Conservation (phyloP, 2,888 invertebrate species). For the Dasysyrphus tricinctus region DNA sequence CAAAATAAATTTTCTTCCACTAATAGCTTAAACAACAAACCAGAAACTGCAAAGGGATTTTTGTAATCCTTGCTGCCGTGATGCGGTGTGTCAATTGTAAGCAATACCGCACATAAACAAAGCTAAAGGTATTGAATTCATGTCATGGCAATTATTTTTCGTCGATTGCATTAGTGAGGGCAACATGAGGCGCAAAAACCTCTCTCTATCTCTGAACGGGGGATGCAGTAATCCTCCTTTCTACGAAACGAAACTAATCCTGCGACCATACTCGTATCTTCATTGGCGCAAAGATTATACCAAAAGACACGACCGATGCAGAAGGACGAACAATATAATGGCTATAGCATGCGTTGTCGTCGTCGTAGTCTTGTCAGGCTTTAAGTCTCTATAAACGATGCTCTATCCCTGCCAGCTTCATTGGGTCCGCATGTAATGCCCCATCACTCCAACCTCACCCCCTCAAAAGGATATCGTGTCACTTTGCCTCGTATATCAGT, state of each 20-base stretch:
- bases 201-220: not conserved
- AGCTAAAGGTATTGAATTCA: slow-evolving; percentile 60
- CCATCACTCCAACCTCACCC: slow-evolving; percentile 14
- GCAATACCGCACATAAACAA: slow-evolving; percentile 16
- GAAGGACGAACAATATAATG: slow-evolving; percentile 36
- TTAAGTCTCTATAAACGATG: slow-evolving; percentile 65
- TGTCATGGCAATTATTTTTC: slow-evolving; percentile 71
- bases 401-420: slow-evolving; percentile 26
- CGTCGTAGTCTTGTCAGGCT: slow-evolving; percentile 52
- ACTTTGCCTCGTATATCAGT: slow-evolving; percentile 44
- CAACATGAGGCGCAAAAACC: slow-evolving; percentile 3
- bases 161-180: slow-evolving; percentile 60
- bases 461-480: slow-evolving; percentile 32
- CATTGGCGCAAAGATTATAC: slow-evolving; percentile 31
- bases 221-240: slow-evolving; percentile 55
- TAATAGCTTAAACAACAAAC: not conserved
- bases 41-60: slow-evolving; percentile 2
- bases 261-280: slow-evolving; percentile 44
- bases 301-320: slow-evolving; percentile 19
- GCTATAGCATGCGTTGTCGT: slow-evolving; percentile 8
- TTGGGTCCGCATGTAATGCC: not conserved
- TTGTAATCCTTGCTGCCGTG: slow-evolving; percentile 16
- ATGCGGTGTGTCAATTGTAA: slow-evolving; percentile 21
- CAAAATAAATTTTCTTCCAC: slow-evolving; percentile 22
- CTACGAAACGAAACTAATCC: slow-evolving; percentile 61